Evolutionary conservation across 2,113 vertebrate species (phyloP).

Genomic region (Cisticola juncidis): DNA sequence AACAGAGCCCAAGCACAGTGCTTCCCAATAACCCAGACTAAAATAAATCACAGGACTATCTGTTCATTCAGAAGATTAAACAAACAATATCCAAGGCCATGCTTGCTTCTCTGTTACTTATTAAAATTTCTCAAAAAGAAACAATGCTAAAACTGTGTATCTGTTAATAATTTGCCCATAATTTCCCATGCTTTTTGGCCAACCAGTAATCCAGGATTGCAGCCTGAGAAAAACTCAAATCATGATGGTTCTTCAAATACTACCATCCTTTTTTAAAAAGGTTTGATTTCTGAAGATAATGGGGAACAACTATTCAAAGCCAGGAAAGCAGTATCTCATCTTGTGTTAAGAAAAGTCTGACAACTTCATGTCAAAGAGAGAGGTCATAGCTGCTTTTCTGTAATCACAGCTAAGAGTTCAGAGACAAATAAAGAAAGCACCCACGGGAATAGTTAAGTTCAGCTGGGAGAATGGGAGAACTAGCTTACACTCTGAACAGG

Average conservation of each 20-base stretch:
- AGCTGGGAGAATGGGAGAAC: neutral
- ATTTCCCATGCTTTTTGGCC: neutral
- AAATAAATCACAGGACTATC: neutral
- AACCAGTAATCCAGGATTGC: neutral
- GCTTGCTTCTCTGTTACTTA: neutral
- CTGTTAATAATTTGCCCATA: neutral
- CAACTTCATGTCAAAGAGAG: neutral
- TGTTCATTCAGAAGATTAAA: neutral
- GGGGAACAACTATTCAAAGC: neutral
- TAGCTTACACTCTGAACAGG: slow-evolving; percentile 18
- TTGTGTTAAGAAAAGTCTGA: neutral
- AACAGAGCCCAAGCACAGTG: neutral
- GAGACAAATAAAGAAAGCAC: neutral
- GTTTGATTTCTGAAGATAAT: neutral
- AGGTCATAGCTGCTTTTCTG: neutral
- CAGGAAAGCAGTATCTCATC: neutral
- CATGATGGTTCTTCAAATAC: neutral
- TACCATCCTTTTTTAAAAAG: neutral
- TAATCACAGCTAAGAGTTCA: neutral
- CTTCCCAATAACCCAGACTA: neutral
- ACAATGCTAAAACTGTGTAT: neutral
- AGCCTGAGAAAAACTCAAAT: neutral
- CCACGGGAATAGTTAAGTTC: neutral
- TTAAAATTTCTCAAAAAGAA: neutral
- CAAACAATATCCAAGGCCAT: neutral